Evolutionary conservation across 2,888 invertebrate species (phyloP).

Genomic region (Dicyrtoma fusca): DNA sequence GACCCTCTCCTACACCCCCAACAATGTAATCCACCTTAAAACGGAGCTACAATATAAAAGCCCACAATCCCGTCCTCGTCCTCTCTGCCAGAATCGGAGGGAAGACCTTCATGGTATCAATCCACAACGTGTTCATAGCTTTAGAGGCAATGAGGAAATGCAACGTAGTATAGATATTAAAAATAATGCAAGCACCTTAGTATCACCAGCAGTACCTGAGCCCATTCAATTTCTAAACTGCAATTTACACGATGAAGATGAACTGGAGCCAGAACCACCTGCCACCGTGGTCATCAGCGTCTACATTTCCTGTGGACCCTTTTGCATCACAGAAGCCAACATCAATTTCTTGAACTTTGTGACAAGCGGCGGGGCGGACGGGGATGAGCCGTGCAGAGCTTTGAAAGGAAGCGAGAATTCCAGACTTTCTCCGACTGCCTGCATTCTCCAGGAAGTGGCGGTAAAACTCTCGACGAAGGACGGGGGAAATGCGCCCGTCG

Average conservation of each 20-base stretch:
- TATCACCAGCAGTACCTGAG: neutral
- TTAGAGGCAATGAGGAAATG: too few species aligned
- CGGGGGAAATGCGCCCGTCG: neutral
- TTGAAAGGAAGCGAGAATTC: neutral
- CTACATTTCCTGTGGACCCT: slow-evolving; percentile 5
- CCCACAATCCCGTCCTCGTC: too few species aligned
- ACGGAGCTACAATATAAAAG: neutral
- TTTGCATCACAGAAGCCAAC: neutral
- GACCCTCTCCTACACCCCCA: neutral
- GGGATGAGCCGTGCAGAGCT: too few species aligned
- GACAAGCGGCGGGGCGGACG: neutral
- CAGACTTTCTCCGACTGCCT: slow-evolving; percentile 12
- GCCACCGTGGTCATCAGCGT: neutral
- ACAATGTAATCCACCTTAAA: slow-evolving; percentile 9
- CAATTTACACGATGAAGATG: too few species aligned
- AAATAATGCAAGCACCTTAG: neutral
- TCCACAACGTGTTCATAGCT: too few species aligned
- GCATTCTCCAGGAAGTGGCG: slow-evolving; percentile 2
- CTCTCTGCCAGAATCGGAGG: too few species aligned
- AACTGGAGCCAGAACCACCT: neutral
- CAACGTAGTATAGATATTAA: too few species aligned
- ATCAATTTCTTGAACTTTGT: neutral
- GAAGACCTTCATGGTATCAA: too few species aligned
- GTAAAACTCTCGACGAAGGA: neutral
- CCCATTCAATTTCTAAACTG: slow-evolving; percentile 3